Evolutionary conservation across 2,113 vertebrate genomes (phyloP), one percentile per base, ranked within the genome.

Genomic region (Cottus gobio): DNA sequence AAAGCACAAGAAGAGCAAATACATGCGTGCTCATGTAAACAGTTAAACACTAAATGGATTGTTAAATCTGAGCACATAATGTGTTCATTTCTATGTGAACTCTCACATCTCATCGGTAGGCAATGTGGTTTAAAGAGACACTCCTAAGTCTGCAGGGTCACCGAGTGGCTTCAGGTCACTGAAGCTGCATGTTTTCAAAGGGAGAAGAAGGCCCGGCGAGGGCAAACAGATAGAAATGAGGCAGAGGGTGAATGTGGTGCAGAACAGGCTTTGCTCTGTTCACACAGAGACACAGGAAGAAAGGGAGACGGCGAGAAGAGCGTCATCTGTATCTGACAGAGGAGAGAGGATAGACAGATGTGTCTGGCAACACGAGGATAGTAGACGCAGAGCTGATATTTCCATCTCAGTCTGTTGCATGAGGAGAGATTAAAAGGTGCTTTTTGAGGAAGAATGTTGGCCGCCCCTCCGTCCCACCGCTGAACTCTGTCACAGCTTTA

Each of bases 261-360:
- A 64, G 50, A 84, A 87, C 86, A 92, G 79, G 28, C 37, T 2
- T 16, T 4, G n/a, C 75, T 87, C 73, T 90, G 89, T 89, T 86
- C 76, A 24, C 20, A n/a, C 68, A 26, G 64, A 82, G 36, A 69
- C 26, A 79, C 71, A 60, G 82, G 36, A 67, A 86, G 81, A 72
- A 71, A 63, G 4, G 4, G 58, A 79, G 83, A 84, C 79, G 3
- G 80, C 48, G 48, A 75, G 79, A 85, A 50, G 66, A 78, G 63
- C 58, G 60, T 0, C 7, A 77, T 64, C 73, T 85, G 74, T 34
- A 28, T 71, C 60, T 82, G 83, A 80, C 68, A 37, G 65, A 20
- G 10, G 42, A 50, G 36, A 50, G 80, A 66, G 77, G 30, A 78
- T 4, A 75, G 76, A 87, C 79, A 79, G 76, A 89, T 88, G 88